These are phyloP conservation scores for Brachypteracias leptosomus DNA, from an alignment of 2,113 vertebrate species.

Conservation along the genomic window DNA sequence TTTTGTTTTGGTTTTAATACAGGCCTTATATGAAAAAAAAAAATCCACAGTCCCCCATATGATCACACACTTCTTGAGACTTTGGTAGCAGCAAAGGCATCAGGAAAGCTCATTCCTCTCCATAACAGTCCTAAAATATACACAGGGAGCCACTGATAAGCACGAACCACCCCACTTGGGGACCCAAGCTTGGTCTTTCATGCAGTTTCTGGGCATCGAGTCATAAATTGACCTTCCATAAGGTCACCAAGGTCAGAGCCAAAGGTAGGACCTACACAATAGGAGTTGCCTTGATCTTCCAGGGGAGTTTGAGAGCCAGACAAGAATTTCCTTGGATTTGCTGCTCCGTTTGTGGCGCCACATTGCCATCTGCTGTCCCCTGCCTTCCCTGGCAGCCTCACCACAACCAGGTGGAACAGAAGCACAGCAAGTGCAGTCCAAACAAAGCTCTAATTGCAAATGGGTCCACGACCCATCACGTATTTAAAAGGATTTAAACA, in stretches of 20 bases:
- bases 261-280: neutral
- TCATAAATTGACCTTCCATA: fast-evolving
- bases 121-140: neutral
- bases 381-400: neutral
- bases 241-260: neutral
- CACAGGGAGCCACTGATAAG: fast-evolving
- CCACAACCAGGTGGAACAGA: neutral
- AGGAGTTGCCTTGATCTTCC: neutral
- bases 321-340: neutral
- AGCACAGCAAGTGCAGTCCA: neutral
- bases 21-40: neutral
- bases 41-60: neutral
- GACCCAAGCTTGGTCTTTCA: neutral
- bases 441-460: neutral
- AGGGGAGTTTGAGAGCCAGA: neutral
- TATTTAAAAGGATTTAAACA: neutral
- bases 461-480: neutral
- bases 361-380: constrained; percentile 71
- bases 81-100: neutral
- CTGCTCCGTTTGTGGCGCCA: neutral
- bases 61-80: neutral
- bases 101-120: neutral
- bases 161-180: fast-evolving
- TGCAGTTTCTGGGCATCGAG: neutral
- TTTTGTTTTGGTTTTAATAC: neutral